phyloP scores from a whole-genome alignment of 2,888 invertebrate genomes.

The Acleris holmiana region DNA sequence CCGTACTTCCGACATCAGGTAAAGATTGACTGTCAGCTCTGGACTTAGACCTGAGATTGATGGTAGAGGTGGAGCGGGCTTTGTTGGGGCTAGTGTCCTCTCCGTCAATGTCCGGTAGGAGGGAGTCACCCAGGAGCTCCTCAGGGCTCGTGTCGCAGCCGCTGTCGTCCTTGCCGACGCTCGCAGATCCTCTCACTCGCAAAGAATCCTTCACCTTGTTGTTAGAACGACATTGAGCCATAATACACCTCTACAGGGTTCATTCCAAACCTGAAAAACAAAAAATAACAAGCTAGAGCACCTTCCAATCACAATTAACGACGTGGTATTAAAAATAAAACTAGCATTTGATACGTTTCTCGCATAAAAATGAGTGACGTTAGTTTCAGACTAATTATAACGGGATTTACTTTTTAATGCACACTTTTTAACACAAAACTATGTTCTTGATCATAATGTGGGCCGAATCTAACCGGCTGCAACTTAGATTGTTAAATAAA shows the following conservation, averaged over 20 bases:
- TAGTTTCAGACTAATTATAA: constrained; percentile 21
- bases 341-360: constrained; percentile 8
- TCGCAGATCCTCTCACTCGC: constrained; percentile 38
- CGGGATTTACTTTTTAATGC: constrained; percentile 24
- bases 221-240: constrained; percentile 55
- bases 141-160: constrained; percentile 49
- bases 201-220: constrained; percentile 53
- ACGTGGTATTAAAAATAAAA: constrained; percentile 52
- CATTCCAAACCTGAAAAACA: constrained; percentile 69
- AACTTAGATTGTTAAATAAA: constrained; percentile 24
- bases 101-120: constrained; percentile 41
- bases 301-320: constrained; percentile 47
- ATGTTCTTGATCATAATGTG: constrained; percentile 3
- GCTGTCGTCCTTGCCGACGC: constrained; percentile 45
- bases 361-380: constrained; percentile 26
- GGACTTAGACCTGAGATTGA: constrained; percentile 53
- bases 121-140: constrained; percentile 42
- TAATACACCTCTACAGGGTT: constrained; percentile 54
- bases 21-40: constrained; percentile 56
- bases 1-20: constrained; percentile 81
- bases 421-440: constrained; percentile 1
- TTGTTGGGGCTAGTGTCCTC: constrained; percentile 40
- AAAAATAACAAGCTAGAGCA: constrained; percentile 49
- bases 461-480: neutral
- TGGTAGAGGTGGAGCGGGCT: constrained; percentile 45